phyloP scores from a whole-genome alignment of 2,113 vertebrate genomes.

The Clarias macrocephalus region DNA sequence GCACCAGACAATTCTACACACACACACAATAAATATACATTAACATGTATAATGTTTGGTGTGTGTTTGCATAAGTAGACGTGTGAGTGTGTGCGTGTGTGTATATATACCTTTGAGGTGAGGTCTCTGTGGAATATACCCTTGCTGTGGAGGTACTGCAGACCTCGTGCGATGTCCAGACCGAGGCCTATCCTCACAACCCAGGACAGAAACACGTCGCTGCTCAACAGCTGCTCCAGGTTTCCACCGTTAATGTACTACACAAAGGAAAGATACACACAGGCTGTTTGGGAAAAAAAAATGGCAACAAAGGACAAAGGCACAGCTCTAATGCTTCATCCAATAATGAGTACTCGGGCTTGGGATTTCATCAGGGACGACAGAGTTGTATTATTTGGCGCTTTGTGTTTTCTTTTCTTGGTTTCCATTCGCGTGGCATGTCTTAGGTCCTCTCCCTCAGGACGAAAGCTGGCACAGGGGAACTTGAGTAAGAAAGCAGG shows the following conservation, averaged over 20 bases:
- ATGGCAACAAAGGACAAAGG: neutral
- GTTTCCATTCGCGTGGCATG: neutral
- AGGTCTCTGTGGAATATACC: conserved; percentile 95
- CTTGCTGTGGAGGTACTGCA: conserved; percentile 91
- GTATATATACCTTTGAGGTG: conserved; percentile 92
- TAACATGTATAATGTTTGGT: neutral
- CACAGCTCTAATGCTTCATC: neutral
- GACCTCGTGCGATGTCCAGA: conserved; percentile 84
- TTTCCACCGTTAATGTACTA: conserved; percentile 95
- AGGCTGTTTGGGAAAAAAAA: neutral
- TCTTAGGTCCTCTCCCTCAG: neutral
- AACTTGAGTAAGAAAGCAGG: neutral
- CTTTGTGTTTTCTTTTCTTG: neutral
- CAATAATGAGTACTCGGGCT: too few species aligned
- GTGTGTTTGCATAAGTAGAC: neutral
- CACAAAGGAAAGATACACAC: conserved; percentile 8
- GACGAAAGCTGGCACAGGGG: neutral
- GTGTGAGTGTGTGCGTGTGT: conserved; percentile 63
- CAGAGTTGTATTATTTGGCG: neutral
- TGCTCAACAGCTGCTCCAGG: conserved; percentile 92
- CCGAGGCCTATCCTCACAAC: conserved; percentile 78
- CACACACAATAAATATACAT: neutral
- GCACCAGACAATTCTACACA: conserved; percentile 89
- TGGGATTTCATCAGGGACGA: neutral
- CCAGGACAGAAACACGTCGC: conserved; percentile 85